Evolutionary conservation across 2,797 vertebrate genomes (phyloP).

Genomic region (Propithecus deckenii): DNA sequence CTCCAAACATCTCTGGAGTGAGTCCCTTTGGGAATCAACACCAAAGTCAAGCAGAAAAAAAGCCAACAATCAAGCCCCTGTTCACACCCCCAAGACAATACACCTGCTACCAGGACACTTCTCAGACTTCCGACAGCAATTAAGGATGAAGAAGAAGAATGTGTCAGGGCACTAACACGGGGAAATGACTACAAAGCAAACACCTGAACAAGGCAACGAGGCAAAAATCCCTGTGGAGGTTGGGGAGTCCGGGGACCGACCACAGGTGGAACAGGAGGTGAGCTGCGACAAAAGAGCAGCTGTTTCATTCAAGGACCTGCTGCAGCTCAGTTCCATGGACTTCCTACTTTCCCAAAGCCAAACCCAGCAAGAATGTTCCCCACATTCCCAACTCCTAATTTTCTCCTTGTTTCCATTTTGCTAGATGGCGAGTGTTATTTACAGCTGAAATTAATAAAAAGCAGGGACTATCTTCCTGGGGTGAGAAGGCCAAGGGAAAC

Average conservation of each 20-base stretch:
- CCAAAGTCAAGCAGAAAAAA: background rate
- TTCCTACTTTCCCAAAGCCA: background rate
- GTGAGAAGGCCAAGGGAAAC: background rate
- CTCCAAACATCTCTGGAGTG: background rate
- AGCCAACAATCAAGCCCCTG: background rate
- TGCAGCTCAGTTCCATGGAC: rapidly evolving
- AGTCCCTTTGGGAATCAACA: background rate
- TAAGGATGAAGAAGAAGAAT: background rate
- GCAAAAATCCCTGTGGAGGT: background rate
- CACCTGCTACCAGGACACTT: background rate
- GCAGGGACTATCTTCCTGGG: background rate
- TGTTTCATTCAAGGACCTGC: background rate
- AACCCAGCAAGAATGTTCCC: background rate
- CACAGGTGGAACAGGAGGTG: background rate
- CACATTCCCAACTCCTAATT: background rate
- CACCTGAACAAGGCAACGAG: background rate
- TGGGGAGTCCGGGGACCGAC: background rate
- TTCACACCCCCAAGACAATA: background rate
- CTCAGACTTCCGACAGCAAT: background rate
- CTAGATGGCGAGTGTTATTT: background rate
- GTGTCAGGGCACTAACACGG: background rate
- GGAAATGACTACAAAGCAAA: background rate
- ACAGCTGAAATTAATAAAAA: background rate
- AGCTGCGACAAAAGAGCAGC: background rate
- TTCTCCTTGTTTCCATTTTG: background rate